Conservation (phyloP, 1,140 invertebrate genomes). For the Drosophila kurseongensis region DNA sequence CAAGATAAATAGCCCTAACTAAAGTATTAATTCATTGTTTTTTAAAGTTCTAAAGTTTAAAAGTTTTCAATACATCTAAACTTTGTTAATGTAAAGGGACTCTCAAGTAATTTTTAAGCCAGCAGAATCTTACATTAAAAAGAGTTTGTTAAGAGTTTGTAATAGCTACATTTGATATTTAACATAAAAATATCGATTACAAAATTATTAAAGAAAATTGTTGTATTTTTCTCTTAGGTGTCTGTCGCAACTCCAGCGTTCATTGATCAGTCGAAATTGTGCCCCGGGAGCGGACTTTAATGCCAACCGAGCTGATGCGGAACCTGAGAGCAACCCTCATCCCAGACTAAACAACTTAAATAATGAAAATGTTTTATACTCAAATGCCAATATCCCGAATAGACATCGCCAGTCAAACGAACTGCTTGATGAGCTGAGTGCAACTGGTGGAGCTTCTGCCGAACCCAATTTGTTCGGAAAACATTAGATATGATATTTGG, state of each 20-base stretch:
- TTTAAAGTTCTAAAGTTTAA: too few relatives aligned
- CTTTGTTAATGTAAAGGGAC: too few relatives aligned
- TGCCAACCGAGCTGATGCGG: slow-evolving; percentile 39
- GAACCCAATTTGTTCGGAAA: slow-evolving; percentile 72
- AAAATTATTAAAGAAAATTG: neutral
- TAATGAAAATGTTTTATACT: slow-evolving; percentile 45
- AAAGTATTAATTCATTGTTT: too few relatives aligned
- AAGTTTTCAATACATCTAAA: too few relatives aligned
- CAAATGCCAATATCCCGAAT: slow-evolving; percentile 38
- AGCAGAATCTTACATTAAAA: too few relatives aligned
- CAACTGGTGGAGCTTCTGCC: slow-evolving; percentile 28
- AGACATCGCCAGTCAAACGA: slow-evolving; percentile 76
- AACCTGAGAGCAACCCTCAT: slow-evolving; percentile 26
- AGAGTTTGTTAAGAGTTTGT: too few relatives aligned
- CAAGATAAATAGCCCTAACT: too few relatives aligned
- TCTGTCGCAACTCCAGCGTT: slow-evolving; percentile 85
- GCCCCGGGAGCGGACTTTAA: slow-evolving; percentile 43
- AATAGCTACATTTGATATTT: too few relatives aligned
- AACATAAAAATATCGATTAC: too few relatives aligned
- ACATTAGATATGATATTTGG: slow-evolving; percentile 41
- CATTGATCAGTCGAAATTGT: slow-evolving; percentile 50
- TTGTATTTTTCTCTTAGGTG: slow-evolving; percentile 63
- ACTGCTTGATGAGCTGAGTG: slow-evolving; percentile 68
- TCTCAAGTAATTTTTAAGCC: too few relatives aligned
- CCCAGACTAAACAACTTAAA: slow-evolving; percentile 22